Conservation (phyloP, 2,888 invertebrate genomes). For the Allolobophora icterica region DNA sequence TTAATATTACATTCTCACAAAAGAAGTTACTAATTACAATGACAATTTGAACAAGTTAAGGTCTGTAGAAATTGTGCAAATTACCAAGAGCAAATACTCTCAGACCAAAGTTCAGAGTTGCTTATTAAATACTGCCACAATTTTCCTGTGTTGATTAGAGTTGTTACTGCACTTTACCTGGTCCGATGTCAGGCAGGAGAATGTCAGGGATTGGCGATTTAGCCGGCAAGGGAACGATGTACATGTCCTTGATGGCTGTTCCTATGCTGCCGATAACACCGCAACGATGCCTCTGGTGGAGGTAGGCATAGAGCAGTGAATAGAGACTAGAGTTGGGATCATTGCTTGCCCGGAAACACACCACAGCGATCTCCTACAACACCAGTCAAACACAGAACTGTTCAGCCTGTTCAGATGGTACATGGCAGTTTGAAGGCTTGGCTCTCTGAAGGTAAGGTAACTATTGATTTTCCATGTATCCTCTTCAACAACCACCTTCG, state of each 20-base stretch:
- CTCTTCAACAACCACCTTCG: too few relatives aligned
- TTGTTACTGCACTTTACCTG: conserved; percentile 67
- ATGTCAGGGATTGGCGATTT: conserved; percentile 74
- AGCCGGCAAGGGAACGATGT: conserved; percentile 84
- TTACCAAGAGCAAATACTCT: not conserved
- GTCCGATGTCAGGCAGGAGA: conserved; percentile 71
- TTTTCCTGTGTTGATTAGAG: not conserved
- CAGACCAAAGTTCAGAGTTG: not conserved
- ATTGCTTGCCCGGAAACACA: conserved; percentile 70
- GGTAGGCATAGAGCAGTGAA: conserved; percentile 84
- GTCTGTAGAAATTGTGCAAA: not conserved
- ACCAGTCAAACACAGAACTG: not conserved
- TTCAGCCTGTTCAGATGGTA: too few relatives aligned
- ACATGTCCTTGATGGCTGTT: conserved; percentile 88
- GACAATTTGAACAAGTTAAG: not conserved
- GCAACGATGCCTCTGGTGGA: conserved; percentile 70
- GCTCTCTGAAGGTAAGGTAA: too few relatives aligned
- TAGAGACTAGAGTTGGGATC: conserved; percentile 68
- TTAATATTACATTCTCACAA: too few relatives aligned
- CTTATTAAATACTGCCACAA: not conserved
- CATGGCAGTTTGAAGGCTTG: too few relatives aligned
- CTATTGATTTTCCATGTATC: too few relatives aligned
- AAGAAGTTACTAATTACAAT: too few relatives aligned
- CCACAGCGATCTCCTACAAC: conserved; percentile 49
- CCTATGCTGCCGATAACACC: conserved; percentile 79